Base-by-base conservation (phyloP, 2,797 vertebrate species). In the Selene dorsalis region DNA sequence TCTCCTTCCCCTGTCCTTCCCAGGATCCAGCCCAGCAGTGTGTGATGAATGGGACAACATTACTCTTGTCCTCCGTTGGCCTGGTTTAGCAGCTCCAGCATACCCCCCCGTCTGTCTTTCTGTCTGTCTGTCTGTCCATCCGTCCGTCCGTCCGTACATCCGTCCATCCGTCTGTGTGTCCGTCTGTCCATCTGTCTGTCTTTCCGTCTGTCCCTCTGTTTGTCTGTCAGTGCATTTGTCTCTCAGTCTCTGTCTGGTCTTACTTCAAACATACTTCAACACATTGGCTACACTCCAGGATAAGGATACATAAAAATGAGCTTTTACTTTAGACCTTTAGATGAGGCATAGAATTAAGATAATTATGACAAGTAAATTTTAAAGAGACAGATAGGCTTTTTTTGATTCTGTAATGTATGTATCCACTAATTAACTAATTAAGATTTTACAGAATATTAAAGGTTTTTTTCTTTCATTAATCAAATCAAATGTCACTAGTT, bases 21-120 rank as follows among this genome's bases (percentile, higher is more conserved):
- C 82, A 57, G 92, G 82, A 91, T 93, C 87, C 89, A 81, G 77
- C 83, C 69, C 86, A 92, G 89, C 90, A 88, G 84, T 68, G 79
- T 81, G 88, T 95, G 94, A 95, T 95, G 93, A 94, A 95, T 95
- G 92, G 93, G 91, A 86, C 86, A 76, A 88, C 91, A 93, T 95
- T 95, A 95, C 88, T 94, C 92, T 90, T 91, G 93, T 94, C 93
- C 91, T 93, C 91, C 84, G 83, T 83, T 94, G 94, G 90, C 92
- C 93, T 91, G 93, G 88, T 94, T 95, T 93, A 91, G 76, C 85
- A 75, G 80, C 86, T 88, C 58, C 63, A 78, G 64, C 86, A 78
- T 35, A 11, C 77, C 47, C 85, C 91, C 77, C 53, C 79, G 53
- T 76, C 68, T 59, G 64, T 87, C 72, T 76, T 67, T 82, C 73